A percentile compares a stretch with the other conserved stretches of the same genome.
phyloP scores from a whole-genome alignment of 2,113 vertebrate genomes.

The Alethe castanea region DNA sequence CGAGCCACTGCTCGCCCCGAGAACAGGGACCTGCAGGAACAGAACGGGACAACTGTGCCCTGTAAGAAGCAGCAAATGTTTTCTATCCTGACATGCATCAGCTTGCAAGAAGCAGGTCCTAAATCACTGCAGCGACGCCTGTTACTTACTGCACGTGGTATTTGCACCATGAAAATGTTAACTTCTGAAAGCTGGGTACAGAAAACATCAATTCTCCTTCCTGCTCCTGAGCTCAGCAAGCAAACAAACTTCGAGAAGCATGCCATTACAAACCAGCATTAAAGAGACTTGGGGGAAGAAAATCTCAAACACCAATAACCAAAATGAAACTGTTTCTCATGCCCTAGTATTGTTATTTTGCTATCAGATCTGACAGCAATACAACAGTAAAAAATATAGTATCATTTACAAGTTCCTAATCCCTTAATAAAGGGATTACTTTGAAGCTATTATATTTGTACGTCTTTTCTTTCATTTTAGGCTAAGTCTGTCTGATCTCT shows the following conservation, averaged over 20 bases:
- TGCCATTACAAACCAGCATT: neutral
- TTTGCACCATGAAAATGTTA: neutral
- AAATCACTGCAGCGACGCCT: neutral
- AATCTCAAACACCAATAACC: neutral
- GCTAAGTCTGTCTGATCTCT: constrained; percentile 12
- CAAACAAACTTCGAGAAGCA: neutral
- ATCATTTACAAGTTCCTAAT: constrained; percentile 45
- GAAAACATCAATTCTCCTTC: neutral
- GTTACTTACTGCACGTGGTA: neutral
- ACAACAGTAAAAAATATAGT: constrained; percentile 11
- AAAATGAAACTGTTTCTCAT: neutral
- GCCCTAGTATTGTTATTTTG: neutral
- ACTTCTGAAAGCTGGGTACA: neutral
- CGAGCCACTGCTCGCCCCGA: neutral
- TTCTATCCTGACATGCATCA: neutral
- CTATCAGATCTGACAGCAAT: constrained; percentile 1
- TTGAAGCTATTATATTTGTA: constrained; percentile 14
- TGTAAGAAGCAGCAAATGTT: neutral
- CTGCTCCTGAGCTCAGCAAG: neutral
- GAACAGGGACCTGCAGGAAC: neutral
- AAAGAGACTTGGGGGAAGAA: neutral
- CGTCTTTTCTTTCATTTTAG: constrained; percentile 28
- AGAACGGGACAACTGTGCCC: neutral
- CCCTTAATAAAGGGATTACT: constrained; percentile 54
- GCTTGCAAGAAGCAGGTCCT: neutral